Conservation (phyloP, 2,113 vertebrate species). For the Burhinus oedicnemus region DNA sequence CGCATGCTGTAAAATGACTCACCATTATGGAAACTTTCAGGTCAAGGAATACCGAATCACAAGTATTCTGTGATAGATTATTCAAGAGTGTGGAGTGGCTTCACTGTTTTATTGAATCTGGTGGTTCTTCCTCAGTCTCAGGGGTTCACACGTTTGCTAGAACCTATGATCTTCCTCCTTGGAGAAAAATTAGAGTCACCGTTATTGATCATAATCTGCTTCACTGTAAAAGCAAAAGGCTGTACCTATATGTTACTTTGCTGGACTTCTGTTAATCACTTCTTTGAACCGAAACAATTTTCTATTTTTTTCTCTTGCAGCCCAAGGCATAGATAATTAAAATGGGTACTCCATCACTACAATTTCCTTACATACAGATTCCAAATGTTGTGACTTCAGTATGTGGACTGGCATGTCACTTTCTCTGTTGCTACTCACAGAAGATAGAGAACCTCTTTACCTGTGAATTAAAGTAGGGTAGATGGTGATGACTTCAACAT, state of each 20-base stretch:
- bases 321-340: neutral
- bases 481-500: neutral
- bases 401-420: fast-evolving
- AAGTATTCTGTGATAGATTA: neutral
- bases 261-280: neutral
- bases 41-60: fast-evolving
- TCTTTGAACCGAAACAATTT: neutral
- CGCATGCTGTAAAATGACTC: neutral
- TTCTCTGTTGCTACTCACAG: neutral
- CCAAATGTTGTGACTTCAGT: neutral
- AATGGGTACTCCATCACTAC: neutral
- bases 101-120: neutral
- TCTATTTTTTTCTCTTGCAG: neutral
- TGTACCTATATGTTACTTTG: neutral
- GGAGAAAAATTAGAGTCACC: neutral
- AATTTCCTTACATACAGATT: neutral
- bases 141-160: fast-evolving
- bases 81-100: neutral
- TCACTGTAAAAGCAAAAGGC: neutral
- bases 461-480: neutral
- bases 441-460: neutral
- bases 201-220: neutral
- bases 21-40: neutral
- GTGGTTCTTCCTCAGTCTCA: neutral
- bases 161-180: neutral